Evolutionary conservation across 2,797 vertebrate species (phyloP), one percentile per base, ranked within the genome.

Genomic region (Hephaestus fuliginosus): DNA sequence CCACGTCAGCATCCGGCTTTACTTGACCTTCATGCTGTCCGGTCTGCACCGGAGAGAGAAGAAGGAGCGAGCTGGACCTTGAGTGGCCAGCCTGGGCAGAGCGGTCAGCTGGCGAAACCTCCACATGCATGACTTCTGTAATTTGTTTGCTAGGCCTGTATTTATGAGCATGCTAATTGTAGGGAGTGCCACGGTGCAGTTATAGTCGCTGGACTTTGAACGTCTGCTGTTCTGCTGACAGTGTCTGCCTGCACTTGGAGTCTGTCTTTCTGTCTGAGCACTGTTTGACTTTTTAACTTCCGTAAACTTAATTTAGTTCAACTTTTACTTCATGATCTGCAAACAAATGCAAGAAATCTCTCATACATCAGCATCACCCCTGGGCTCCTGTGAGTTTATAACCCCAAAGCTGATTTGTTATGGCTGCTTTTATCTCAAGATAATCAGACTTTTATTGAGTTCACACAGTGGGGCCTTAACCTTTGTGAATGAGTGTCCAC

Each of bases 81-180:
- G 88, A 74, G 71, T 81, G 89, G 81, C 84, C 88, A 30, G 76
- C 52, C 71, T 70, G 81, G 84, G 73, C 28, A 30, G 85, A 86
- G 91, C 77, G 89, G 92, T 93, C 76, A 80, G 76, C 53, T 78
- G 86, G 85, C 18, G 56, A 88, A 92, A 91, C 92, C 93, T 94
- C 88, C 85, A 66, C 78, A 71, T 76, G 83, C 81, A 85, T 55
- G 81, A 84, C 92, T 93, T 94, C 93, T 95, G 93, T 95, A 94
- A 95, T 95, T 95, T 93, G 95, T 93, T 87, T 87, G 90, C 87
- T 65, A 90, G 88, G 90, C 89, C 95, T 96, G 89, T 95, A 95
- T 93, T 95, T 95, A 95, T 72, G 87, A 93, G 91, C 87, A 88
- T 81, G 90, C 94, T 96, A 95, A 96, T 96, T 96, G 94, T 61